These are phyloP conservation scores for Caenorhabditis virilis DNA, from an alignment of 2,888 invertebrate genomes.

Conservation along the genomic window DNA sequence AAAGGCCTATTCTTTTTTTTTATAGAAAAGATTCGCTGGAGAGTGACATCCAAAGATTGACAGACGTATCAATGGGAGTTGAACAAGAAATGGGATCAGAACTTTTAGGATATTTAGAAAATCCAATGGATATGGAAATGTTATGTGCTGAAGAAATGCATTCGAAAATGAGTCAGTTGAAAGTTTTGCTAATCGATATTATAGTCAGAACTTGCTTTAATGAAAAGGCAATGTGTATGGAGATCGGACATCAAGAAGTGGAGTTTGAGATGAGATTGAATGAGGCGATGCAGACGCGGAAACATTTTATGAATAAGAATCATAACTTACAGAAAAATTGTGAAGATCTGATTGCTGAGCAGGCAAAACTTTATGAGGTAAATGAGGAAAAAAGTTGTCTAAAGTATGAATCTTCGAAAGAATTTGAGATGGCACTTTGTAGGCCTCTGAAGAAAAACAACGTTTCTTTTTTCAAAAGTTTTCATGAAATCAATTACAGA, in stretches of 20 bases:
- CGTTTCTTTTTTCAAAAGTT: too few relatives aligned
- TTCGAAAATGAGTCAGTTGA: constrained; percentile 30
- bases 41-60: constrained; percentile 18
- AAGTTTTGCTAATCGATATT: constrained; percentile 31
- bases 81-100: constrained; percentile 18
- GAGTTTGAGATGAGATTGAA: constrained; percentile 26
- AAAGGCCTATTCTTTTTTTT: neutral
- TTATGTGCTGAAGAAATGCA: constrained; percentile 27
- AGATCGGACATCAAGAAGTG: constrained; percentile 32
- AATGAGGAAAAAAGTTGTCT: too few relatives aligned
- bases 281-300: constrained; percentile 13
- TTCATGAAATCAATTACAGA: constrained; percentile 4
- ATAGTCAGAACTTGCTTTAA: constrained; percentile 33
- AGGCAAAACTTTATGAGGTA: constrained; percentile 25
- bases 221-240: constrained; percentile 36
- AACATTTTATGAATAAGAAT: constrained; percentile 1
- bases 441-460: too few relatives aligned
- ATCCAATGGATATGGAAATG: constrained; percentile 27
- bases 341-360: constrained; percentile 15
- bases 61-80: constrained; percentile 15
- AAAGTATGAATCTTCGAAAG: too few relatives aligned
- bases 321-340: constrained; percentile 22
- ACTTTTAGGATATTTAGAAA: constrained; percentile 19
- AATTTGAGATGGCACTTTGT: too few relatives aligned
- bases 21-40: constrained; percentile 27